phyloP scores from a whole-genome alignment of 2,113 vertebrate genomes.

The Formicarius rufipectus region DNA sequence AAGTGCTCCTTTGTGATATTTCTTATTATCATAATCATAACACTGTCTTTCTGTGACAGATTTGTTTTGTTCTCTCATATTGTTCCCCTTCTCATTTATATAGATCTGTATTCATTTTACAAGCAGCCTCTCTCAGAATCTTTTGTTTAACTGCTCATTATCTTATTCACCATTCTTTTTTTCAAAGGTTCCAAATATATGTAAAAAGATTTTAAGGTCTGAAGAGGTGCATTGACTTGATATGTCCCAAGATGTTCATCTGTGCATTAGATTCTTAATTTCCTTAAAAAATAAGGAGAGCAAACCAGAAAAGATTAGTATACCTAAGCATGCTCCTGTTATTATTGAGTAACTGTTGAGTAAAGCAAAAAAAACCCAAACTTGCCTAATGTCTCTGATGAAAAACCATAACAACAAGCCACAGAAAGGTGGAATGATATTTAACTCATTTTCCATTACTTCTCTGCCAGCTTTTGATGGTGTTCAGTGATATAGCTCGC shows the following conservation, averaged over 20 bases:
- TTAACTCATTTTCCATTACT: constrained; percentile 19
- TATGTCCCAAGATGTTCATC: background rate
- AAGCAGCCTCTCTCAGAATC: background rate
- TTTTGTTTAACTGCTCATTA: constrained; percentile 1
- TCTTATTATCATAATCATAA: background rate
- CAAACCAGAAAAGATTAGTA: background rate
- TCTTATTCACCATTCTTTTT: background rate
- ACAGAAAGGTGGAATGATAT: constrained; percentile 9
- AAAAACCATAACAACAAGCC: background rate
- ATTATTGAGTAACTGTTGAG: background rate
- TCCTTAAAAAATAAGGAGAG: background rate
- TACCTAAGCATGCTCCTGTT: background rate
- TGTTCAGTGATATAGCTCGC: background rate
- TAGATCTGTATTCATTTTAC: constrained; percentile 21
- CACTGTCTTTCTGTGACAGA: background rate
- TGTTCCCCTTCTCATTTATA: background rate
- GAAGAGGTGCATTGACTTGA: background rate
- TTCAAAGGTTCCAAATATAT: background rate
- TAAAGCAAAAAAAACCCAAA: background rate
- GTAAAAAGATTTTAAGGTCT: background rate
- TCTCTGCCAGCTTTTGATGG: constrained; percentile 12
- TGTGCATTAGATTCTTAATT: background rate
- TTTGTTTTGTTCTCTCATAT: background rate
- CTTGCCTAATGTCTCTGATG: background rate
- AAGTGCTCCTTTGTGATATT: background rate